Conservation (phyloP, 2,113 vertebrate species). For the Pongo abelii region DNA sequence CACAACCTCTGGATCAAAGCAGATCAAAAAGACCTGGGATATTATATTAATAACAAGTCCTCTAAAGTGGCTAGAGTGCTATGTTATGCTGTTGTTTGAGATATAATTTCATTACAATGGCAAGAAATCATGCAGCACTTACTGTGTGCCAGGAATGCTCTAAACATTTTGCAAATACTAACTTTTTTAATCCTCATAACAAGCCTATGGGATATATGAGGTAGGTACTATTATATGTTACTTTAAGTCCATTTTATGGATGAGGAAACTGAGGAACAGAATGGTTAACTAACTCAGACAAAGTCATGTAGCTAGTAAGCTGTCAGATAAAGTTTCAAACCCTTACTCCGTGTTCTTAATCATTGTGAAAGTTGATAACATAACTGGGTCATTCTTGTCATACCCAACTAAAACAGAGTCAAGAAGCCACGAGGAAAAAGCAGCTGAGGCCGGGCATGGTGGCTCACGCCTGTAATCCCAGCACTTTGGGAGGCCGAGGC, state of each 20-base stretch:
- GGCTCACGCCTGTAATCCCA: too few relatives aligned
- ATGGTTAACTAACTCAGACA: not conserved
- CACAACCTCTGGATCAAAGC: not conserved
- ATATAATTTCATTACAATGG: not conserved
- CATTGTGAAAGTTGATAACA: not conserved
- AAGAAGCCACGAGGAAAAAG: not conserved
- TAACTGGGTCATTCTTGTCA: not conserved
- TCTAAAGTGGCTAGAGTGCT: not conserved
- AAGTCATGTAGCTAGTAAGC: not conserved
- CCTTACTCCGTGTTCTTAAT: not conserved
- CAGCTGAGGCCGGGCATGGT: not conserved
- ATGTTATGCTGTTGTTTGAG: not conserved
- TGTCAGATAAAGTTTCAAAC: not conserved
- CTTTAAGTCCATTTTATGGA: not conserved
- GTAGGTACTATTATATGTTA: not conserved
- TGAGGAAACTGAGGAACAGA: not conserved
- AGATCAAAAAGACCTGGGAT: not conserved
- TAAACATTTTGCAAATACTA: not conserved
- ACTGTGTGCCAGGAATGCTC: not conserved
- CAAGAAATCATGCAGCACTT: not conserved
- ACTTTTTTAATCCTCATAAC: not conserved
- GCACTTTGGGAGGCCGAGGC: too few relatives aligned
- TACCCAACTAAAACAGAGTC: not conserved
- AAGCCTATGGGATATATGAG: not conserved
- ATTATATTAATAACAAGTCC: not conserved